Base-by-base conservation (phyloP, 2,797 vertebrate genomes). In the Myiotriccus ornatus region DNA sequence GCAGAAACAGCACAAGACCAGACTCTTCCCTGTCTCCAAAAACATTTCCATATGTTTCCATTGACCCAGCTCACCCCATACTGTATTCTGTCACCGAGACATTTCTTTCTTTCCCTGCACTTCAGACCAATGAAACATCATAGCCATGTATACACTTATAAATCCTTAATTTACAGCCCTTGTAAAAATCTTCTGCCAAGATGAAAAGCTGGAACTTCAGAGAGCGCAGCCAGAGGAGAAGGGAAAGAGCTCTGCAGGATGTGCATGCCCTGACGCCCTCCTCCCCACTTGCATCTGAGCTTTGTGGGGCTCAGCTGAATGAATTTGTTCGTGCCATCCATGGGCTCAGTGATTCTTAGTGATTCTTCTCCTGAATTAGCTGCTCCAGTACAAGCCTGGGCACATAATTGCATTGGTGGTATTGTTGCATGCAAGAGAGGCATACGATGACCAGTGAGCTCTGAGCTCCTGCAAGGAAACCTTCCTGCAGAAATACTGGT, bases 111-210 rank as follows among this genome's bases (percentile, higher is more conserved):
- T 70, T 83, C 46, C 86, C 84, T 44, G 80, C 83, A 64, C 89
- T 94, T 93, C 90, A 93, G 94, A 92, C 94, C 91, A 87, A 87
- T 95, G 94, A 96, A 93, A 95, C 87, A 92, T 92, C 96, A 94
- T 30, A 95, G 94, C 91, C 92, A 23, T 95, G 93, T 93, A 95
- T 68, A 83, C 82, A 69, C 93, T 93, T 91, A 92, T 85, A 95
- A 95, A 95, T 74, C 90, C 94, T 85, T 96, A 80, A 95, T 95
- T 96, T 97, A 97, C 90, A 95, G 89, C 76, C 89, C 95, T 96
- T 95, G 90, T 96, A 95, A 95, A 97, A 97, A 89, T 74, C 89
- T 77, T 70, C 82, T 78, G 94, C 96, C 92, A 96, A 94, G 94
- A 92, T 85, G 93, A 95, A 97, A 95, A 93, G 93, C 92, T 95